Base-by-base conservation (phyloP, 1,140 invertebrate species). In the Pseudobourletiella spinata region DNA sequence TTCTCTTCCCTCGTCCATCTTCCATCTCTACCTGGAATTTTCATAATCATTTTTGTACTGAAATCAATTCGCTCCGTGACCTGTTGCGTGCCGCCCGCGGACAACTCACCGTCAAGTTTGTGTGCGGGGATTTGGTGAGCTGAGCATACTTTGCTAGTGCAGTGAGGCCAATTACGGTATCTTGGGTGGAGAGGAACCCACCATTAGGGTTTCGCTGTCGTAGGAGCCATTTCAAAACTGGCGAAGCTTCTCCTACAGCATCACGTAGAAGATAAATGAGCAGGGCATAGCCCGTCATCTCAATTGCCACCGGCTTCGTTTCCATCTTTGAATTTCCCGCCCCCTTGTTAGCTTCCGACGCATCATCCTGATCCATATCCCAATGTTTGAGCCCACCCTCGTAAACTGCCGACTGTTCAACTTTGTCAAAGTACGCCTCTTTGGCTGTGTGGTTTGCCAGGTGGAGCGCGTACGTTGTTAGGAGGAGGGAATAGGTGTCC, bases 201-300 rank as follows among this genome's bases (percentile, higher is more conserved):
- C 91, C 91, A 63, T 83, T 78, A 0, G 80, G 74, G 73, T 91
- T 94, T 59, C 88, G 78, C 70, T 92, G 87, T 59, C 81, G 79
- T 26, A 93, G 81, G 0, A 98, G 77, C 87, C 90, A 95, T 48
- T 84, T 83, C 61, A 91, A 83, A 20, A 95, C 81, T 0, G 90
- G 85, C n/a, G 90, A 73, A 0, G 84, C 82, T 66, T 89, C 83
- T 26, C 80, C 75, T 3, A 39, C 15, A 24, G 82, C 72, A 1
- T 86, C 76, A 62, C 82, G 78, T 50, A 79, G 78, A 1, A 88
- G 68, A 70, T 89, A 82, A 1, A 83, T 82, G 1, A 86, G 74
- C 6, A 90, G 74, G 0, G 83, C 88, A 76, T 95, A 96, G 0
- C 89, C 82, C 0, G 91, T 89, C 76, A 91, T 91, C 73, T 91